Conservation (phyloP, 2,888 invertebrate species). For the Crematogaster levior region DNA sequence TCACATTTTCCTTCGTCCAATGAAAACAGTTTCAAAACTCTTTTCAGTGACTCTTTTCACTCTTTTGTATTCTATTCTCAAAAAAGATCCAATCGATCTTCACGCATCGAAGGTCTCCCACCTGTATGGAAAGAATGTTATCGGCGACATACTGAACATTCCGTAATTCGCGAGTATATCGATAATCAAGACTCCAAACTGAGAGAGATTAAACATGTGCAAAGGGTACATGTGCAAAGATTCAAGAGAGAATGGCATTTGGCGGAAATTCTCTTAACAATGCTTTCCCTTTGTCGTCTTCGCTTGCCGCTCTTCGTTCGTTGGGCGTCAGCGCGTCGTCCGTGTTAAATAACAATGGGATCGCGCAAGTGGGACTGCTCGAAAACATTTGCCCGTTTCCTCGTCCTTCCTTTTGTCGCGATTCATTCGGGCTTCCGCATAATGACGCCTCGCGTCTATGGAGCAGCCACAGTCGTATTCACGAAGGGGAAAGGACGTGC, state of each 20-base stretch:
- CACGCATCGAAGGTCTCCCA: background rate
- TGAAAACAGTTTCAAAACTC: no score
- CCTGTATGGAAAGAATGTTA: constrained; percentile 49
- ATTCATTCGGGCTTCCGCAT: constrained; percentile 75
- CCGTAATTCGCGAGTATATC: constrained; percentile 65
- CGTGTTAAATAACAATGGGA: constrained; percentile 75
- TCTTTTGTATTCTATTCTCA: background rate
- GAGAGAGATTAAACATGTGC: constrained; percentile 69
- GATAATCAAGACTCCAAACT: constrained; percentile 66
- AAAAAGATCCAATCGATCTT: constrained; percentile 30
- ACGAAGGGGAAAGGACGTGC: constrained; percentile 55
- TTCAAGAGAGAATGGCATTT: constrained; percentile 71
- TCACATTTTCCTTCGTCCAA: no score
- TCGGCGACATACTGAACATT: constrained; percentile 58
- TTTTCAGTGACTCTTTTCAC: no score
- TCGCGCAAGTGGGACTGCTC: constrained; percentile 74
- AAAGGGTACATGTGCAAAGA: constrained; percentile 32
- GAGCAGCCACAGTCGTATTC: constrained; percentile 67
- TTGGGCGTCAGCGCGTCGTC: constrained; percentile 56
- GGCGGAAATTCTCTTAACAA: constrained; percentile 73
- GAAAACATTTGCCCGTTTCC: constrained; percentile 74
- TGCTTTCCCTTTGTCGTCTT: constrained; percentile 62
- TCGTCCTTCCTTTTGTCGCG: constrained; percentile 73
- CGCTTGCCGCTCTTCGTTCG: constrained; percentile 19
- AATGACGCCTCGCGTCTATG: constrained; percentile 73